A percentile compares a stretch with the other conserved stretches of the same genome.
These are phyloP conservation scores for Chinchilla lanigera DNA, from an alignment of 2,113 vertebrate species.

Conservation along the genomic window DNA sequence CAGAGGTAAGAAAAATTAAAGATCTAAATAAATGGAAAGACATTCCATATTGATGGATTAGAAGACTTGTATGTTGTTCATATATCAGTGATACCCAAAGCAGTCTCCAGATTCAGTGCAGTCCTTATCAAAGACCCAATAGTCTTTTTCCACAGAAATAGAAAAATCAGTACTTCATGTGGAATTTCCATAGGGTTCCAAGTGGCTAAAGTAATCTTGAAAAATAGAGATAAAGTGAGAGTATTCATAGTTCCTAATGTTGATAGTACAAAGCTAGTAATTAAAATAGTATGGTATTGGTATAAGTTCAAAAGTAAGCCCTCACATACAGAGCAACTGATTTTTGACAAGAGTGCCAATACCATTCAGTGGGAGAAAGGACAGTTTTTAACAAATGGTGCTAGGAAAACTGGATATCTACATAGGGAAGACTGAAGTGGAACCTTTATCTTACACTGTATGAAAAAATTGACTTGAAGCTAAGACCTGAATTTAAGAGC, in stretches of 20 bases:
- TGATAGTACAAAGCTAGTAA: constrained; percentile 6
- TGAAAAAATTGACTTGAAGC: constrained; percentile 14
- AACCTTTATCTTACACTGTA: not conserved
- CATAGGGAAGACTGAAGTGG: not conserved
- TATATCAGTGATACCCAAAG: not conserved
- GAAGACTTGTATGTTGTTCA: not conserved
- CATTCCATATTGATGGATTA: not conserved
- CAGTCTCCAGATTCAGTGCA: no score
- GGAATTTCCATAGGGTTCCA: not conserved
- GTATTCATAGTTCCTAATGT: not conserved
- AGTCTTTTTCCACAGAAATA: not conserved
- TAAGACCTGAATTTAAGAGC: not conserved
- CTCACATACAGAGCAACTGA: not conserved
- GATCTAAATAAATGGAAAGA: not conserved
- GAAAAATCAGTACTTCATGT: not conserved
- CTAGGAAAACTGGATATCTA: not conserved
- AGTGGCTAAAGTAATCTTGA: not conserved
- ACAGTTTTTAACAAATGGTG: not conserved
- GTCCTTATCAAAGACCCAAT: not conserved
- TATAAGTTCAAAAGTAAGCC: not conserved
- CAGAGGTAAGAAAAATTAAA: not conserved
- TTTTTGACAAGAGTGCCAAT: not conserved
- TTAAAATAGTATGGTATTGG: not conserved
- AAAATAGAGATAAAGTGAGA: not conserved
- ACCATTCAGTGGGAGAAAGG: not conserved